Evolutionary conservation across 2,797 vertebrate species (phyloP).

Genomic region (Neostethus bicornis): DNA sequence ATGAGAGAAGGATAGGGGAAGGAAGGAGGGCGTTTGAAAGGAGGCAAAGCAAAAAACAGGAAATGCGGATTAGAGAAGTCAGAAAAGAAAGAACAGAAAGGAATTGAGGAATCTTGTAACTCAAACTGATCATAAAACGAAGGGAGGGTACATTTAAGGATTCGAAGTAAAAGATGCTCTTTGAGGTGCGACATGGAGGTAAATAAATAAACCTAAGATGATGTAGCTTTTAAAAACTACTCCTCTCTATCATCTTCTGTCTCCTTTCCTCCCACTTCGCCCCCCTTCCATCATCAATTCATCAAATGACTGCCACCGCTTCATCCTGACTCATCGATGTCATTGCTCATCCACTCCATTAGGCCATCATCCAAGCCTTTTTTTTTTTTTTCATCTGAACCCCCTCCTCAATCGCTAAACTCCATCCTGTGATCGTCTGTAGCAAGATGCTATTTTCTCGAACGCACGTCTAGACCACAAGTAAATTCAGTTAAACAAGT

Average conservation of each 20-base stretch:
- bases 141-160: background rate
- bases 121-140: background rate
- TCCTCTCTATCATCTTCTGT: conserved; percentile 47
- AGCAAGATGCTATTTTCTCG: conserved; percentile 17
- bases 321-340: conserved; percentile 53
- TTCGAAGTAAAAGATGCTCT: conserved; percentile 11
- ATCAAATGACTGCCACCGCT: conserved; percentile 56
- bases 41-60: conserved; percentile 22
- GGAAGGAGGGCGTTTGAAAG: conserved; percentile 23
- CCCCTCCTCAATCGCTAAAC: conserved; percentile 5
- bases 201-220: conserved; percentile 51
- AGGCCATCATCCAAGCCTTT: conserved; percentile 39
- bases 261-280: conserved; percentile 14
- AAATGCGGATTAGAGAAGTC: background rate
- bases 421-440: conserved; percentile 29
- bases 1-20: conserved; percentile 28
- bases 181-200: conserved; percentile 26
- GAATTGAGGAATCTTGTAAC: background rate
- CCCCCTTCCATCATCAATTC: conserved; percentile 53
- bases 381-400: conserved; percentile 31
- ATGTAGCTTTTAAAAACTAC: conserved; percentile 49
- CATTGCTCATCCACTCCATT: conserved; percentile 70
- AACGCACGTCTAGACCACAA: conserved; percentile 19
- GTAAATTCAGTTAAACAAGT: conserved; percentile 39
- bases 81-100: background rate